Base-by-base conservation (phyloP, 1,140 invertebrate species). In the Zaprionus nigranus region DNA sequence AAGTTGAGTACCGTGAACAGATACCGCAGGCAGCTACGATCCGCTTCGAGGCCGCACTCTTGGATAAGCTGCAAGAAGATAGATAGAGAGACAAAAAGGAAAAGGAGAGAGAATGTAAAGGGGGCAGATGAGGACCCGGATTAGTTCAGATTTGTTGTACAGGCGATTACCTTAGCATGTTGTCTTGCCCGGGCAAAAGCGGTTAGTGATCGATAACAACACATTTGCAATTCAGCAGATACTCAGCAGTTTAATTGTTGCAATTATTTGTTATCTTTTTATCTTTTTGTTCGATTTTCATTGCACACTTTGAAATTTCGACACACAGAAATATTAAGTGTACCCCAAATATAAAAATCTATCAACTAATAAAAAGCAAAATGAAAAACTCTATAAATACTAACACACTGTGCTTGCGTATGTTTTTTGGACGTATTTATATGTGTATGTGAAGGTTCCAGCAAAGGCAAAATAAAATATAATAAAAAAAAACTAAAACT, bases 21-120 rank as follows among this genome's bases (percentile, higher is more conserved):
- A 94, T 96, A 97, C 94, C 96, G 96, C 93, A 97, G 95, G 93
- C 97, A 95, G 94, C 97, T 97, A 94, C 96, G 95, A 94, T 97
- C 96, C 93, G 96, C 96, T 94, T 97, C 97, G 93, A 96, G 95
- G 93, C 97, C 96, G 94, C 97, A 95, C 92, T 95, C 94, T 93
- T 94, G 94, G 75, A 97, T 95, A 93, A 97, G 94, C 97, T 97
- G 93, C 75, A 92, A 92, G 73, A 77, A 24, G 20, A 75, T 7
- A 26, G 54, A n/a, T 20, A 36, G 26, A 12, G 9, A 63, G 65
- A 26, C 24, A 26, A 26, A 30, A 30, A 7, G 17, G 26, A 40
- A 34, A 11, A 40, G 58, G 34, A 51, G 36, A 22, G 9, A 2
- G 40, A 15, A 22, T 30, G 46, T n/a, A 30, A 51, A 24, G 24